phyloP scores from a whole-genome alignment of 2,888 invertebrate genomes.

The Drosophila imparisetae region DNA sequence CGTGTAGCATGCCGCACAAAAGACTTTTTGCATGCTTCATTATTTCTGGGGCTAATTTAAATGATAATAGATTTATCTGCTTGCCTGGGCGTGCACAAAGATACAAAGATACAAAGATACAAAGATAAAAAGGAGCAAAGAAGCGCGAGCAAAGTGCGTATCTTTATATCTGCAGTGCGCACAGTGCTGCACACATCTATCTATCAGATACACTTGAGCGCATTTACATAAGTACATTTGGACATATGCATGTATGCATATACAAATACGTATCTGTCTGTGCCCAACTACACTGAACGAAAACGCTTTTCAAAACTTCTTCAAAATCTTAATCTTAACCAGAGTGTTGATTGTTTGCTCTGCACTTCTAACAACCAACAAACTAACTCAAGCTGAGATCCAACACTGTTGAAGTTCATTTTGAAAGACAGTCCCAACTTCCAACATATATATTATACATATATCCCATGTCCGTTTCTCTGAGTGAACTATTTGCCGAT shows the following conservation, averaged over 20 bases:
- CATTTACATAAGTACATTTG: background rate
- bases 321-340: background rate
- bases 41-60: constrained; percentile 73
- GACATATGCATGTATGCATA: background rate
- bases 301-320: background rate
- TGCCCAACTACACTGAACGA: background rate
- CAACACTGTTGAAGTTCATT: background rate
- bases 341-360: background rate
- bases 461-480: background rate
- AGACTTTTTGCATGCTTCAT: constrained; percentile 69
- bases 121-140: background rate
- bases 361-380: background rate
- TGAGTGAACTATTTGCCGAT: background rate
- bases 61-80: constrained; percentile 76
- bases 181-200: constrained; percentile 5
- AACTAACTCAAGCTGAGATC: background rate
- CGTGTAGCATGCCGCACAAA: constrained; percentile 31
- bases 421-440: background rate
- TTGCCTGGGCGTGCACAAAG: constrained; percentile 46
- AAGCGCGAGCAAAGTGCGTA: constrained; percentile 9
- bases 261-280: background rate
- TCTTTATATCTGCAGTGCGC: constrained; percentile 9
- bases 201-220: constrained; percentile 7
- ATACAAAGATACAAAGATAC: constrained; percentile 14
- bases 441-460: background rate